These are phyloP conservation scores for Drosophila lutescens DNA, from an alignment of 2,888 invertebrate genomes.

Conservation along the genomic window DNA sequence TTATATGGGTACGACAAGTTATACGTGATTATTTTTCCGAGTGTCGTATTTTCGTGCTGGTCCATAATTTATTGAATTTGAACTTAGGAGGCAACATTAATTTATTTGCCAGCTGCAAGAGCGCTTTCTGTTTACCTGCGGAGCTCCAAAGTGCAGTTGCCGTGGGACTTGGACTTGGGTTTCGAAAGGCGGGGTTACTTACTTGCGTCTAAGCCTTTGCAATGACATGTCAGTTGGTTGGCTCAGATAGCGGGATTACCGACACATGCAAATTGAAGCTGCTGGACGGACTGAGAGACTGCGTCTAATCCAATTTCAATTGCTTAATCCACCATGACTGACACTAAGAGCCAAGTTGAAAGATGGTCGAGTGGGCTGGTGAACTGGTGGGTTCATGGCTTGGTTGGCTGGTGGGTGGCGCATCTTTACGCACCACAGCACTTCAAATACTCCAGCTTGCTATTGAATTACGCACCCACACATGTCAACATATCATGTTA, in stretches of 20 bases:
- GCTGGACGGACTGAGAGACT: constrained; percentile 14
- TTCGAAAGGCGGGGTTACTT: background rate
- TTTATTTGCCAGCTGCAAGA: constrained; percentile 15
- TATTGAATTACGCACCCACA: constrained; percentile 58
- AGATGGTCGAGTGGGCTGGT: constrained; percentile 37
- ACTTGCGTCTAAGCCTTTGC: constrained; percentile 28
- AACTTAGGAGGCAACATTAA: constrained; percentile 23
- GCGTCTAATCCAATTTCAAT: constrained; percentile 67
- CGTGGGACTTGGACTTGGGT: background rate
- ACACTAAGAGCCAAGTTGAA: constrained; percentile 54
- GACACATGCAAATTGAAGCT: constrained; percentile 48
- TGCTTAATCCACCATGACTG: constrained; percentile 69
- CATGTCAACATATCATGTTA: constrained; percentile 63
- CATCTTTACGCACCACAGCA: constrained; percentile 57
- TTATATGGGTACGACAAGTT: background rate
- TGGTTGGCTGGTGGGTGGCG: background rate
- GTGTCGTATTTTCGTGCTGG: background rate
- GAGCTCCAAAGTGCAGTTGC: constrained; percentile 13
- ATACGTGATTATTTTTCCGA: background rate
- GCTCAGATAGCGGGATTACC: constrained; percentile 31
- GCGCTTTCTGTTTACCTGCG: constrained; percentile 16
- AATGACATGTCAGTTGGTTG: constrained; percentile 37
- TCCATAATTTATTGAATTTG: constrained; percentile 24
- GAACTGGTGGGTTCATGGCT: constrained; percentile 2
- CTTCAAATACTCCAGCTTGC: constrained; percentile 48